Percentiles rank a stretch among this genome's conserved stretches.
phyloP scores from a whole-genome alignment of 2,797 vertebrate species.

The Microctenopoma steveboyesi region DNA sequence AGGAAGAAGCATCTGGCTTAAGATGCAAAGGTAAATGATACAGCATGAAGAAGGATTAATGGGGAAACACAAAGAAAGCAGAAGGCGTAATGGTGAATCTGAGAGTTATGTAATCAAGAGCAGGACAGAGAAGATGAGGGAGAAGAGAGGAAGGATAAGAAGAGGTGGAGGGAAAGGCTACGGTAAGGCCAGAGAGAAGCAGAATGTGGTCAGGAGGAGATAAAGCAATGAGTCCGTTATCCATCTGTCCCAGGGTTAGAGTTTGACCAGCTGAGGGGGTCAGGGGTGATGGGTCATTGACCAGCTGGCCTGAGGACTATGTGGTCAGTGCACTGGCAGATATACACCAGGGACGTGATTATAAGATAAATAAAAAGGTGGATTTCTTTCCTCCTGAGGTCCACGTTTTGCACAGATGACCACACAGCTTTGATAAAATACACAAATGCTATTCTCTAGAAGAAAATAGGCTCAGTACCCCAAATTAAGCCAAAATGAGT shows the following conservation, averaged over 20 bases:
- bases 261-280: conserved; percentile 79
- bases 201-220: conserved; percentile 72
- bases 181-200: conserved; percentile 47
- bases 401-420: conserved; percentile 23
- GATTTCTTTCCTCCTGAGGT: conserved; percentile 14
- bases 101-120: conserved; percentile 54
- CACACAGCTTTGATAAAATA: neutral
- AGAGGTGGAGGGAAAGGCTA: conserved; percentile 62
- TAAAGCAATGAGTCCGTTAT: conserved; percentile 74
- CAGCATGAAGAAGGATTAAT: neutral
- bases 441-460: neutral
- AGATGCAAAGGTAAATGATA: conserved; percentile 8
- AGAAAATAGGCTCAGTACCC: neutral
- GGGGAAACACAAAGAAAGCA: conserved; percentile 33
- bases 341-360: conserved; percentile 51
- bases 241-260: conserved; percentile 81
- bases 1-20: conserved; percentile 10
- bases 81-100: conserved; percentile 25
- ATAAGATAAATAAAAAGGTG: conserved; percentile 46
- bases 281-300: conserved; percentile 69
- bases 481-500: neutral
- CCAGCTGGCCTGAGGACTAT: conserved; percentile 51
- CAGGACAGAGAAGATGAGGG: conserved; percentile 37
- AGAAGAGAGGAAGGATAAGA: conserved; percentile 47
- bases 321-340: conserved; percentile 64